A percentile compares a stretch with the other conserved stretches of the same genome.
These are phyloP conservation scores for Luehdorfia chinensis DNA, from an alignment of 1,140 invertebrate genomes.

Conservation along the genomic window DNA sequence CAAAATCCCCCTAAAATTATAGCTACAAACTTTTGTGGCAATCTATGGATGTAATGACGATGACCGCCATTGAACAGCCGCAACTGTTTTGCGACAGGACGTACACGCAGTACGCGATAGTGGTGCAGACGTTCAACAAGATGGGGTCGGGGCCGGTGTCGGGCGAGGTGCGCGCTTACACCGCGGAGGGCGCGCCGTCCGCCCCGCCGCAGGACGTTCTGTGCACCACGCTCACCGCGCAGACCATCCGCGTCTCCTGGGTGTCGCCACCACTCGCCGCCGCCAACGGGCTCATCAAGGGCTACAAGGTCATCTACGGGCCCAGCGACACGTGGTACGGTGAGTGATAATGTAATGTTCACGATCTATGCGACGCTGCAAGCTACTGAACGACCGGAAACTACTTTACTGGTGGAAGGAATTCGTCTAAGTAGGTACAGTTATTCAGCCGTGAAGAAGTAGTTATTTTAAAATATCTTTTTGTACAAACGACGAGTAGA, in stretches of 20 bases:
- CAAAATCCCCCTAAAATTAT: no score
- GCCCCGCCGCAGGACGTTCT: conserved; percentile 94
- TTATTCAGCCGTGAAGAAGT: no score
- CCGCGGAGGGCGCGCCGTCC: conserved; percentile 94
- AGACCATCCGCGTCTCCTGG: conserved; percentile 96
- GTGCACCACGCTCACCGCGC: conserved; percentile 93
- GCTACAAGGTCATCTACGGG: conserved; percentile 97
- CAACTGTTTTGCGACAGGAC: no score
- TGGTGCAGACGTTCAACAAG: conserved; percentile 88
- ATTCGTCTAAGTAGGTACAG: background rate
- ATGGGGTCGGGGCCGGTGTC: conserved; percentile 94
- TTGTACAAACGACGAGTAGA: no score
- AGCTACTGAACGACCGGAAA: background rate
- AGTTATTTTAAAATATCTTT: no score
- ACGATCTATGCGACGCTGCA: no score
- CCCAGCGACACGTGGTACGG: conserved; percentile 94
- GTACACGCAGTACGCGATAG: background rate
- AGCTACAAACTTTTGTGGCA: no score
- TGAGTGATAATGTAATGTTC: conserved; percentile 73
- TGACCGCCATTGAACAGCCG: no score
- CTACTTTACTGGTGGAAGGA: background rate
- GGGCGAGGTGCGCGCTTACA: conserved; percentile 92
- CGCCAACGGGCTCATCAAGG: conserved; percentile 96
- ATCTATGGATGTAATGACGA: no score
- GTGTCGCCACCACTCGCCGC: conserved; percentile 91